Evolutionary conservation across 2,888 invertebrate genomes (phyloP).

Genomic region (Melanostoma mellinum): DNA sequence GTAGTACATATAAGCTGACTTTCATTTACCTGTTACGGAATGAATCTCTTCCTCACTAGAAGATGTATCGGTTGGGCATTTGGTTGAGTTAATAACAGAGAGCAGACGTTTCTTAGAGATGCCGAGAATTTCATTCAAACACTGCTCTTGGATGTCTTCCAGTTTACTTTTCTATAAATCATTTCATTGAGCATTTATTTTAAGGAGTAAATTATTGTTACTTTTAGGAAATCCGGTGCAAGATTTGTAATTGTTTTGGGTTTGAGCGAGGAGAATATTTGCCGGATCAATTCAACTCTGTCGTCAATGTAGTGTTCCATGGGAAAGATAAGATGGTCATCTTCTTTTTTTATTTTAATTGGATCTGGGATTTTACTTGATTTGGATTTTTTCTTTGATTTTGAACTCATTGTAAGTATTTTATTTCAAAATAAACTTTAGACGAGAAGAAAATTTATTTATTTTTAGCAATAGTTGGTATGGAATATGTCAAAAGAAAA

Average conservation of each 20-base stretch:
- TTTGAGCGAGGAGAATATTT: constrained; percentile 84
- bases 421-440: constrained; percentile 4
- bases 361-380: constrained; percentile 79
- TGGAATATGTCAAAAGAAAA: background rate
- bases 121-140: constrained; percentile 85
- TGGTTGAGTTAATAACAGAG: constrained; percentile 82
- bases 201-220: constrained; percentile 45
- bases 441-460: constrained; percentile 2
- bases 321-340: constrained; percentile 83
- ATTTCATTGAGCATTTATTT: background rate
- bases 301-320: constrained; percentile 85
- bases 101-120: constrained; percentile 85
- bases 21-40: constrained; percentile 77
- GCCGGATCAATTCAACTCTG: constrained; percentile 84
- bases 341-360: constrained; percentile 79
- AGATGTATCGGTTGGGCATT: constrained; percentile 81
- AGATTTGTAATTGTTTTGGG: constrained; percentile 84
- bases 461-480: too few relatives aligned
- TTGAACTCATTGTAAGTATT: constrained; percentile 56
- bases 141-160: constrained; percentile 84
- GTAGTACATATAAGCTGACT: background rate
- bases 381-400: constrained; percentile 76
- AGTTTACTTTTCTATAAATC: constrained; percentile 77
- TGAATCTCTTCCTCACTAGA: constrained; percentile 81
- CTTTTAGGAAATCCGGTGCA: constrained; percentile 83